A percentile compares a stretch with the other conserved stretches of the same genome.
These are phyloP conservation scores for Promerops cafer DNA, from an alignment of 2,113 vertebrate species.

Conservation along the genomic window DNA sequence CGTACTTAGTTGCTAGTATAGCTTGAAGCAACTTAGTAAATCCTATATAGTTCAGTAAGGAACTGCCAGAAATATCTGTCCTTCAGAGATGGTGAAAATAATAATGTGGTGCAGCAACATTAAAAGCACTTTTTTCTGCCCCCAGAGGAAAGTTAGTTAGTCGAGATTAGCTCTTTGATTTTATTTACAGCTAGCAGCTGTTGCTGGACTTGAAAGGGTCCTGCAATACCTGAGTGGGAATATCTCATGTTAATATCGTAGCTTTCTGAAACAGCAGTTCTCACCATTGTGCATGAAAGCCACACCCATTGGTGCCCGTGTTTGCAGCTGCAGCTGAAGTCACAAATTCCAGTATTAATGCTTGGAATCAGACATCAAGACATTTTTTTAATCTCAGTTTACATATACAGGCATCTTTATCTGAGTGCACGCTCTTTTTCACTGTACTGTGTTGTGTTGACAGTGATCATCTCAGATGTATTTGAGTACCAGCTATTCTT, in stretches of 20 bases:
- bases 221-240: not conserved
- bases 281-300: not conserved
- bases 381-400: not conserved
- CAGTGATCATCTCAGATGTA: not conserved
- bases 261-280: not conserved
- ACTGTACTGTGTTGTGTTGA: not conserved
- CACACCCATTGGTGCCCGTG: fast-evolving
- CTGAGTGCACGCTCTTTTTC: not conserved
- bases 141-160: not conserved
- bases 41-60: not conserved
- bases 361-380: not conserved
- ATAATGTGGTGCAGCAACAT: not conserved
- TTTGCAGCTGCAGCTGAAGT: not conserved
- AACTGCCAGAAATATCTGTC: not conserved
- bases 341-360: not conserved
- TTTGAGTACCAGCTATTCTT: not conserved
- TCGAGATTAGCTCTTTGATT: not conserved
- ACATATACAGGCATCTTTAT: not conserved
- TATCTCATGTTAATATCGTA: not conserved
- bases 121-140: not conserved
- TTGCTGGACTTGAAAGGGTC: not conserved
- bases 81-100: not conserved
- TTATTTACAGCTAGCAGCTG: not conserved
- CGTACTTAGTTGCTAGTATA: not conserved
- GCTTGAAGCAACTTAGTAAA: not conserved